Evolutionary conservation across 2,888 invertebrate species (phyloP).

Genomic region (Clivina fossor): DNA sequence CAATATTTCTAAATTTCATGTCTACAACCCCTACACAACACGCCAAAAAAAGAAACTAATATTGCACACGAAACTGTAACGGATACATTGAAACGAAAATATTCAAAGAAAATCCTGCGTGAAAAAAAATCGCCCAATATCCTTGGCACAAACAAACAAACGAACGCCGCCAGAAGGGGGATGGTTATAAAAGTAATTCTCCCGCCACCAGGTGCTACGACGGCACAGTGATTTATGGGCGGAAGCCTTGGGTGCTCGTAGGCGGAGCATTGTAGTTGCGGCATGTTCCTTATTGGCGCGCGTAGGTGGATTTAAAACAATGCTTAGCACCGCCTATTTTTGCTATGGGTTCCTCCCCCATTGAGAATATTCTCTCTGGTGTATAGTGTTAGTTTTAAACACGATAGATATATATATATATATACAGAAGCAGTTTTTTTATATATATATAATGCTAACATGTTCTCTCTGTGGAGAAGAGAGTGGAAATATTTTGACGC

Average conservation of each 20-base stretch:
- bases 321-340: constrained; percentile 17
- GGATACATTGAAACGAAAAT: no score
- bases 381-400: no score
- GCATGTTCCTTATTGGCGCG: constrained; percentile 14
- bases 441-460: neutral
- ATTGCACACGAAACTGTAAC: no score
- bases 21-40: no score
- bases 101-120: no score
- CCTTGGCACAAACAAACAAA: constrained; percentile 1
- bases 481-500: no score
- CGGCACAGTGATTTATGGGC: constrained; percentile 29
- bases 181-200: no score
- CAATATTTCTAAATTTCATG: no score
- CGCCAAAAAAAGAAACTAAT: no score
- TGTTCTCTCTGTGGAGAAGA: no score
- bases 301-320: constrained; percentile 34
- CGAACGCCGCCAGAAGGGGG: constrained; percentile 1
- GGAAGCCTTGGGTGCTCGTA: constrained; percentile 3
- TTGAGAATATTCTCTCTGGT: no score
- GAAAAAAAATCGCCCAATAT: neutral
- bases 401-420: neutral
- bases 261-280: constrained; percentile 5
- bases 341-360: constrained; percentile 2
- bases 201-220: no score
- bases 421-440: neutral